Evolutionary conservation across 1,140 invertebrate species (phyloP).

Genomic region (Liolophura sinensis): DNA sequence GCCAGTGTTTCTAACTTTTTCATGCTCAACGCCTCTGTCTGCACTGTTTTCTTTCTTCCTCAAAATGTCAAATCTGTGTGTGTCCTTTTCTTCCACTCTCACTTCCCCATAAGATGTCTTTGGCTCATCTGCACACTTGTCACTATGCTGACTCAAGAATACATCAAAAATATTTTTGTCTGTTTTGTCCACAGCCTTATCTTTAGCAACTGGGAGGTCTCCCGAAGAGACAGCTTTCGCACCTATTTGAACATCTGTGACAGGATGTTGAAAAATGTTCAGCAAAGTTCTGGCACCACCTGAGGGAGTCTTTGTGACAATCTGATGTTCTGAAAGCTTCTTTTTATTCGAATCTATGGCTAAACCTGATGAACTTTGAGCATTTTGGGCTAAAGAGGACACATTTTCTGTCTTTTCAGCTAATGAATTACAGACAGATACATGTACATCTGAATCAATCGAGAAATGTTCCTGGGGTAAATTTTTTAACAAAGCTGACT

Average conservation of each 20-base stretch:
- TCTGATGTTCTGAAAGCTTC: background rate
- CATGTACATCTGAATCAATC: background rate
- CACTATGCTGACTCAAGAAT: no score
- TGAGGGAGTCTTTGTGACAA: background rate
- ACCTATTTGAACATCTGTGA: background rate
- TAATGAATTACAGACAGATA: background rate
- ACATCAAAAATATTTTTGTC: slow-evolving; percentile 1
- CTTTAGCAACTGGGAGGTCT: background rate
- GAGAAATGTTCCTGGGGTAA: background rate
- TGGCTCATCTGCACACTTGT: no score
- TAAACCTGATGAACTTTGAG: no score
- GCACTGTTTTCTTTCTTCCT: no score
- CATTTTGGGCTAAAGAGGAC: no score
- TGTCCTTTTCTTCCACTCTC: no score
- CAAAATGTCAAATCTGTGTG: no score
- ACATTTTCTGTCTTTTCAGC: background rate
- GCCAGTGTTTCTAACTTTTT: no score
- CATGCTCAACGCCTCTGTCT: no score
- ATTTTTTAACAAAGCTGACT: background rate
- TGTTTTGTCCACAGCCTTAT: background rate
- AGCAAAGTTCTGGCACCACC: background rate
- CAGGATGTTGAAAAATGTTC: background rate
- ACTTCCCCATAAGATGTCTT: no score
- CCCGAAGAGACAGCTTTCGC: background rate
- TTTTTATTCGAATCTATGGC: no score